phyloP scores from a whole-genome alignment of 2,797 vertebrate species.

The Hyperoplus lanceolatus region DNA sequence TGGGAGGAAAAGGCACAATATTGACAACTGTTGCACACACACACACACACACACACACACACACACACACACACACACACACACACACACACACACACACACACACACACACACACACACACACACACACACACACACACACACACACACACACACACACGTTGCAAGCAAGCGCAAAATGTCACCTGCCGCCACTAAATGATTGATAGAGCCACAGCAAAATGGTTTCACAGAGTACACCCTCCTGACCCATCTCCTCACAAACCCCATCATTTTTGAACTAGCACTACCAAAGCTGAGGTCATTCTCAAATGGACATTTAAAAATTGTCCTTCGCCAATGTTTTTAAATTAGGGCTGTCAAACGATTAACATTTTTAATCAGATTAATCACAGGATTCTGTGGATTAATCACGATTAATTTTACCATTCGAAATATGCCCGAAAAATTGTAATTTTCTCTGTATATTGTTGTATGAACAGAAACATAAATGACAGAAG shows the following conservation, averaged over 20 bases:
- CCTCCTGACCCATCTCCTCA: background rate
- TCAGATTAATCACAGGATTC: no score
- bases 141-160: background rate
- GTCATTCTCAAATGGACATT: slow-evolving; percentile 6
- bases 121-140: slow-evolving; percentile 7
- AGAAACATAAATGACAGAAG: no score
- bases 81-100: background rate
- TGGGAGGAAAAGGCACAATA: slow-evolving; percentile 63
- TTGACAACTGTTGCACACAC: slow-evolving; percentile 28
- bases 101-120: slow-evolving; percentile 5
- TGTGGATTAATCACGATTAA: no score
- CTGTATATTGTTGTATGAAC: no score
- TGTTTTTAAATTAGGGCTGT: no score
- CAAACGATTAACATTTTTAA: no score
- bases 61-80: no score
- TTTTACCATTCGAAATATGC: no score
- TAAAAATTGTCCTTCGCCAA: background rate
- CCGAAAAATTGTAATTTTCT: no score
- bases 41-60: background rate
- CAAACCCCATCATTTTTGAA: slow-evolving; percentile 14
- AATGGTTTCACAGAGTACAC: slow-evolving; percentile 31
- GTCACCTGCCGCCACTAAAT: slow-evolving; percentile 32
- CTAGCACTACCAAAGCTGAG: background rate
- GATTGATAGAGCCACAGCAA: slow-evolving; percentile 32
- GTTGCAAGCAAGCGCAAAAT: slow-evolving; percentile 26